These are phyloP conservation scores for Perognathus longimembris DNA, from an alignment of 2,113 vertebrate species.

Conservation along the genomic window DNA sequence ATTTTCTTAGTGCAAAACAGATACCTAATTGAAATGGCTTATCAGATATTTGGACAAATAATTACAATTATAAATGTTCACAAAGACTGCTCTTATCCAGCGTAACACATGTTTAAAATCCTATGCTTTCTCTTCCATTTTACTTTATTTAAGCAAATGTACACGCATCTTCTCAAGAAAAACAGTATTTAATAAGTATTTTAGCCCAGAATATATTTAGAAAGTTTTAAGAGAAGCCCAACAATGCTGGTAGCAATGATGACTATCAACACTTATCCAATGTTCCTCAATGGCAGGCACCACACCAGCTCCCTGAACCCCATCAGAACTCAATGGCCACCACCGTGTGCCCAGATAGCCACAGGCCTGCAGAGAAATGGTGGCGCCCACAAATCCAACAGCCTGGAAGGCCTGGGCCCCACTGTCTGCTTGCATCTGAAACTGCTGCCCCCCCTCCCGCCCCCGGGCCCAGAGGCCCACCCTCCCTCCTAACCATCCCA, in stretches of 20 bases:
- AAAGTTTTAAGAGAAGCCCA: not conserved
- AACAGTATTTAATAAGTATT: slow-evolving; percentile 12
- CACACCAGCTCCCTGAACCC: not conserved
- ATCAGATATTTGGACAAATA: not conserved
- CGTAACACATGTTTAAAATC: not conserved
- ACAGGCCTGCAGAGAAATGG: not conserved
- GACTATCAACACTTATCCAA: rapidly evolving
- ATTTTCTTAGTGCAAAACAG: slow-evolving; percentile 19
- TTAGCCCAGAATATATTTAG: not conserved
- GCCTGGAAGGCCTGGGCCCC: rapidly evolving
- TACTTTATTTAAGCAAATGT: slow-evolving; percentile 29
- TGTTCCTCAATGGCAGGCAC: rapidly evolving
- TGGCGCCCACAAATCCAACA: rapidly evolving
- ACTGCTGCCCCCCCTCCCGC: too few species aligned
- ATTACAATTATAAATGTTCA: not conserved
- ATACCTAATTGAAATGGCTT: slow-evolving; percentile 18
- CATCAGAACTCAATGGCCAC: rapidly evolving
- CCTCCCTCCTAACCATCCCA: rapidly evolving
- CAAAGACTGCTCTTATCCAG: not conserved
- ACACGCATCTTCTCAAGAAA: not conserved
- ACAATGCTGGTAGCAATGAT: rapidly evolving
- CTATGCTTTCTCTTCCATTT: not conserved
- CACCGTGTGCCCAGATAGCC: rapidly evolving
- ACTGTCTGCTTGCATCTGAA: not conserved
- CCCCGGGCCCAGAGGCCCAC: not conserved